A percentile compares a stretch with the other conserved stretches of the same genome.
These are phyloP conservation scores for Lithophane semibrunnea DNA, from an alignment of 2,888 invertebrate species.

Conservation along the genomic window DNA sequence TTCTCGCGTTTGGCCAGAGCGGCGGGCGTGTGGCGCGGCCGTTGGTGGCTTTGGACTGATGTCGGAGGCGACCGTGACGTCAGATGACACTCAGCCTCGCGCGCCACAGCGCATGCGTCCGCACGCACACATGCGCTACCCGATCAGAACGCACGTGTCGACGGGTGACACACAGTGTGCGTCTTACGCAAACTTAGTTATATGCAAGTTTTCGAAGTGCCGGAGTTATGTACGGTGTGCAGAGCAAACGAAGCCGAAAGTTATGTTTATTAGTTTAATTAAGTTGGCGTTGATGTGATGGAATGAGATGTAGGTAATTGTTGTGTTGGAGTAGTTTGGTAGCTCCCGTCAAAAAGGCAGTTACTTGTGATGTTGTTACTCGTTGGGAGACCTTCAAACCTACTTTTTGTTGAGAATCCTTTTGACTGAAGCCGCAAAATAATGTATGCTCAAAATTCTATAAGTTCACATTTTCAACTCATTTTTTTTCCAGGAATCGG, in stretches of 20 bases:
- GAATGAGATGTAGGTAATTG: conserved; percentile 10
- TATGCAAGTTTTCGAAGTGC: conserved; percentile 58
- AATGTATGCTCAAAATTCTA: too few relatives aligned
- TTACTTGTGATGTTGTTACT: neutral
- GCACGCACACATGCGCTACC: conserved; percentile 43
- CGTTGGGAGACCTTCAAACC: neutral
- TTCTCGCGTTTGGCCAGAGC: conserved; percentile 73
- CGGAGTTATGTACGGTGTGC: conserved; percentile 23
- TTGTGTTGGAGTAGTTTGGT: neutral
- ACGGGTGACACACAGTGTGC: conserved; percentile 62
- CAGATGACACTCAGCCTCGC: conserved; percentile 69
- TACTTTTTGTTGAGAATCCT: neutral
- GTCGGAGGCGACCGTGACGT: conserved; percentile 75
- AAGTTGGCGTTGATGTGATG: conserved; percentile 26
- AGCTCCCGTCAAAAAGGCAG: neutral
- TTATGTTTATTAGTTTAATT: conserved; percentile 48
- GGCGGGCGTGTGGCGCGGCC: conserved; percentile 76
- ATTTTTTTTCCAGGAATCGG: neutral
- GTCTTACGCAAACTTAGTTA: conserved; percentile 54
- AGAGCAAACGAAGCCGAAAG: conserved; percentile 55
- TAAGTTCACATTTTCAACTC: neutral
- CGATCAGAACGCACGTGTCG: conserved; percentile 62
- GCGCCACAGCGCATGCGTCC: conserved; percentile 68
- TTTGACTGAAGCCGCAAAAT: neutral
- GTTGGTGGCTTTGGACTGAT: conserved; percentile 75